A percentile compares a stretch with the other conserved stretches of the same genome.
Conservation (phyloP, 37 sponge, comb jelly and placozoan species). For the Diacarnus erythraeanus region DNA sequence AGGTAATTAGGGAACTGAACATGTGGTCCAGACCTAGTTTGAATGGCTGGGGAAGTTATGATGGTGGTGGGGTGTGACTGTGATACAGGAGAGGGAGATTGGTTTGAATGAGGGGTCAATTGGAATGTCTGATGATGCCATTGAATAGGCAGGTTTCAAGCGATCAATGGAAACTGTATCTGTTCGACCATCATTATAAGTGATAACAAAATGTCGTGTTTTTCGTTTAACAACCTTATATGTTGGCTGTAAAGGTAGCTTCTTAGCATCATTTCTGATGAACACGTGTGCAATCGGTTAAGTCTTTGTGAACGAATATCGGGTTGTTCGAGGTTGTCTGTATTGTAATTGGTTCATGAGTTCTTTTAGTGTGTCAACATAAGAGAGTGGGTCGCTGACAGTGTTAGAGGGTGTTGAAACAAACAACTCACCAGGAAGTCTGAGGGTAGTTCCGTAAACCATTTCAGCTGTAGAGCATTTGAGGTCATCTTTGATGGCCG, state of each 20-base stretch:
- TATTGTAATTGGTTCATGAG: not conserved
- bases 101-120: not conserved
- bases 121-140: not conserved
- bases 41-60: not conserved
- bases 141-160: conserved; percentile 35
- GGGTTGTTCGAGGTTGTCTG: not conserved
- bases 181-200: not conserved
- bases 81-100: not conserved
- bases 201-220: no score
- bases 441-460: conserved; percentile 45
- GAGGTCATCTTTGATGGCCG: no score
- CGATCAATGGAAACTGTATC: conserved; percentile 53
- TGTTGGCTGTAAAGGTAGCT: conserved; percentile 34
- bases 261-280: conserved; percentile 35
- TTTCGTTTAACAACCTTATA: no score
- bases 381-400: no score
- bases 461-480: conserved; percentile 48
- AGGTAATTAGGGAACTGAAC: not conserved
- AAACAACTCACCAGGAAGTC: conserved; percentile 60
- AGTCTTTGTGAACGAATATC: conserved; percentile 10
- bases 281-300: conserved; percentile 32
- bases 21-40: not conserved
- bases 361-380: conserved; percentile 12
- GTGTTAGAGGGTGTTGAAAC: no score
- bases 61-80: not conserved